Evolutionary conservation across 2,113 vertebrate species (phyloP).

Genomic region (Chrysemys picta): DNA sequence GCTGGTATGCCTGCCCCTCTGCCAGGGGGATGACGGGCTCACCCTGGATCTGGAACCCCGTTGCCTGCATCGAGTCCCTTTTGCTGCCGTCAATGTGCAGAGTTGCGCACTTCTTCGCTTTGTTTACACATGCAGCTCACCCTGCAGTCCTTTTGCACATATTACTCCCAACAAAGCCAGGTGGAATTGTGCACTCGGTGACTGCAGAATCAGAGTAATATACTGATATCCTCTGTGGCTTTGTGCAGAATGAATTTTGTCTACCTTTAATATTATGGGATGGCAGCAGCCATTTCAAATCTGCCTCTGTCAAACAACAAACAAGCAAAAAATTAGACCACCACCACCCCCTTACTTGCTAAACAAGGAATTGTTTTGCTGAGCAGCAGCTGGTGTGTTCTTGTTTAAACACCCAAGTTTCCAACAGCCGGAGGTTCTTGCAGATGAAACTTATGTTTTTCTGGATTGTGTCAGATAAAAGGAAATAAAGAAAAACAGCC

Average conservation of each 20-base stretch:
- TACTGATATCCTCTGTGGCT: background rate
- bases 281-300: background rate
- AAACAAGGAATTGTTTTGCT: background rate
- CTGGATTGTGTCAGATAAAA: background rate
- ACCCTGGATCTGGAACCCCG: no score
- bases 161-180: background rate
- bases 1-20: no score
- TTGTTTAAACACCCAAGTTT: background rate
- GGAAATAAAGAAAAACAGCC: conserved; percentile 9
- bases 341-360: background rate
- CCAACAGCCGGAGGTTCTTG: background rate
- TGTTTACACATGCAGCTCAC: background rate
- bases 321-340: background rate
- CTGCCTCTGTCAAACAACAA: background rate
- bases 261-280: background rate
- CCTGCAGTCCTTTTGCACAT: background rate
- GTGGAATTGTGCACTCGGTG: background rate
- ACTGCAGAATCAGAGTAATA: background rate
- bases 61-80: no score
- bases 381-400: background rate
- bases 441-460: background rate
- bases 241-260: background rate
- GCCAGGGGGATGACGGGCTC: no score
- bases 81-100: no score
- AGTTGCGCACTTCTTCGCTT: no score